phyloP scores from a whole-genome alignment of 2,888 invertebrate genomes.

The Argyresthia albistria region DNA sequence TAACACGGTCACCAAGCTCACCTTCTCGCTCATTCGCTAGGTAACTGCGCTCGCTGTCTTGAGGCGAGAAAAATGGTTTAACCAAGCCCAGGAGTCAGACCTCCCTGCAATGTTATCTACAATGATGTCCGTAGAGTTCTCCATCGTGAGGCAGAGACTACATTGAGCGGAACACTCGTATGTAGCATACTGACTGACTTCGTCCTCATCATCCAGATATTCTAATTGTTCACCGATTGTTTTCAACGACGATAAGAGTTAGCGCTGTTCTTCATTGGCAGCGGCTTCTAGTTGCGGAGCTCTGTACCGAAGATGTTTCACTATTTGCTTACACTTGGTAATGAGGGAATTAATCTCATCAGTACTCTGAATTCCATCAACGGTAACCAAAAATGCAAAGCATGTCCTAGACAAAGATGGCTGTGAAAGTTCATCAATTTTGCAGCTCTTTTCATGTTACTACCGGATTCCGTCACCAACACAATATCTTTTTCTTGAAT shows the following conservation, averaged over 20 bases:
- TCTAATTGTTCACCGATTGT: too few relatives aligned
- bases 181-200: too few relatives aligned
- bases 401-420: conserved; percentile 2
- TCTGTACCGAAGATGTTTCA: neutral
- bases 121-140: too few relatives aligned
- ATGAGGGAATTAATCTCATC: neutral
- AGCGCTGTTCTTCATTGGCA: neutral
- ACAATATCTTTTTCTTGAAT: neutral
- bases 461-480: neutral
- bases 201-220: too few relatives aligned
- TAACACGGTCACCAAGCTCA: too few relatives aligned
- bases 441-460: conserved; percentile 2
- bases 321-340: neutral
- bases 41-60: too few relatives aligned
- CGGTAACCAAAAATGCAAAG: neutral
- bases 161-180: too few relatives aligned
- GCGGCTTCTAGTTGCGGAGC: neutral
- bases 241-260: neutral
- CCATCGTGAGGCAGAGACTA: too few relatives aligned
- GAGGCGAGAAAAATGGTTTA: too few relatives aligned
- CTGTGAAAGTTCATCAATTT: neutral
- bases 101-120: too few relatives aligned
- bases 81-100: too few relatives aligned
- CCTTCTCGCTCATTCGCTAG: too few relatives aligned
- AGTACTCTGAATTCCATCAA: neutral